These are phyloP conservation scores for Syngnathus floridae DNA, from an alignment of 2,113 vertebrate species.

Conservation along the genomic window DNA sequence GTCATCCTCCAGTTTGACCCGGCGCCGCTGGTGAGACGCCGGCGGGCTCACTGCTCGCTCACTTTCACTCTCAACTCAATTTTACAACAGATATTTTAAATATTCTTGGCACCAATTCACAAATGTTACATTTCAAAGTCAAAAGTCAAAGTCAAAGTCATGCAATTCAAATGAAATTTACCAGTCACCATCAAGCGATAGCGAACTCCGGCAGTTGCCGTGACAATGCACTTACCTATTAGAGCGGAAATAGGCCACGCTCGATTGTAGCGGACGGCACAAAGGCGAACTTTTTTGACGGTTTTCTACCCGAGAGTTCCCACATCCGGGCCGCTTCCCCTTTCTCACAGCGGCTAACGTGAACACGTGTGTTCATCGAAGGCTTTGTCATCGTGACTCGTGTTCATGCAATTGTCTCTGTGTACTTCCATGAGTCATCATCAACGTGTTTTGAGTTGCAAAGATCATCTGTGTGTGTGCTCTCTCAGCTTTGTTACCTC, in stretches of 20 bases:
- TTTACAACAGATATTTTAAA: too few relatives aligned
- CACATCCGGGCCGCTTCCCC: conserved; percentile 9
- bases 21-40: conserved; percentile 74
- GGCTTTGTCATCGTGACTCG: not conserved
- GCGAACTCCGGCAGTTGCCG: not conserved
- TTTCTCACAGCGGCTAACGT: not conserved
- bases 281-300: too few relatives aligned
- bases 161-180: too few relatives aligned
- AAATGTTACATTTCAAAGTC: too few relatives aligned
- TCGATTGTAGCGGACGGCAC: too few relatives aligned
- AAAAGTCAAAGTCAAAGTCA: too few relatives aligned
- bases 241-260: not conserved
- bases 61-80: not conserved
- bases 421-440: not conserved
- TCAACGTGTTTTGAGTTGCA: not conserved
- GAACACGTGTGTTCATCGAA: not conserved
- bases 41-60: not conserved
- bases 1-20: conserved; percentile 86
- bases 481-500: conserved; percentile 79
- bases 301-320: conserved; percentile 9
- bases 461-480: not conserved
- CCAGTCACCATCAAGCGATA: not conserved
- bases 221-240: too few relatives aligned
- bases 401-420: not conserved
- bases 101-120: too few relatives aligned